These are phyloP conservation scores for Adelognathus sp. DNA, from an alignment of 2,888 invertebrate species.

Conservation along the genomic window DNA sequence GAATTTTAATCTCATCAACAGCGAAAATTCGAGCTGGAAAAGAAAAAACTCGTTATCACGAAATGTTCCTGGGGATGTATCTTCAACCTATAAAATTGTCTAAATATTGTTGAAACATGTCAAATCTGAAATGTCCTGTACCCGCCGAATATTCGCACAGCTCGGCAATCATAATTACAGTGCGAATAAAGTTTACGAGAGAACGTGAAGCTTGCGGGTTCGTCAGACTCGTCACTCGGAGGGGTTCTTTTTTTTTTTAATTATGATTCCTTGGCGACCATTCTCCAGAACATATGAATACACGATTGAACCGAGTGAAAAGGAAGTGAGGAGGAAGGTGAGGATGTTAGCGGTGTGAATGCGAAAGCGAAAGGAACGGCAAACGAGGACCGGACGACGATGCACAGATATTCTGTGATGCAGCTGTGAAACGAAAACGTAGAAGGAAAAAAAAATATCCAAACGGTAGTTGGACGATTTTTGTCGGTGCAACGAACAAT, in stretches of 20 bases:
- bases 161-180: conserved; percentile 32
- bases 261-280: conserved; percentile 26
- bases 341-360: background rate
- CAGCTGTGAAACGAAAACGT: conserved; percentile 25
- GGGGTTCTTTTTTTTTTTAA: too few relatives aligned
- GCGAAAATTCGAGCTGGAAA: too few relatives aligned
- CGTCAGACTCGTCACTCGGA: conserved; percentile 14
- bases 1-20: too few relatives aligned
- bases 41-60: too few relatives aligned
- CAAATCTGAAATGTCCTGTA: background rate
- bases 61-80: too few relatives aligned
- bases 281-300: conserved; percentile 12
- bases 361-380: background rate
- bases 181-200: conserved; percentile 27
- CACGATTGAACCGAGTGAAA: conserved; percentile 20
- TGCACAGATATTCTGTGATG: background rate
- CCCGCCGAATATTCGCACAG: conserved; percentile 13
- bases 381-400: background rate
- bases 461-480: background rate
- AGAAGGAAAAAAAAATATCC: conserved; percentile 38
- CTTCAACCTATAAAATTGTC: background rate
- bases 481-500: conserved; percentile 41
- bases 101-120: background rate
- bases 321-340: background rate
- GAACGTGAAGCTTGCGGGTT: conserved; percentile 18